A percentile compares a stretch with the other conserved stretches of the same genome.
Evolutionary conservation across 2,113 vertebrate genomes (phyloP).

Genomic region (Atherinomorus stipes): DNA sequence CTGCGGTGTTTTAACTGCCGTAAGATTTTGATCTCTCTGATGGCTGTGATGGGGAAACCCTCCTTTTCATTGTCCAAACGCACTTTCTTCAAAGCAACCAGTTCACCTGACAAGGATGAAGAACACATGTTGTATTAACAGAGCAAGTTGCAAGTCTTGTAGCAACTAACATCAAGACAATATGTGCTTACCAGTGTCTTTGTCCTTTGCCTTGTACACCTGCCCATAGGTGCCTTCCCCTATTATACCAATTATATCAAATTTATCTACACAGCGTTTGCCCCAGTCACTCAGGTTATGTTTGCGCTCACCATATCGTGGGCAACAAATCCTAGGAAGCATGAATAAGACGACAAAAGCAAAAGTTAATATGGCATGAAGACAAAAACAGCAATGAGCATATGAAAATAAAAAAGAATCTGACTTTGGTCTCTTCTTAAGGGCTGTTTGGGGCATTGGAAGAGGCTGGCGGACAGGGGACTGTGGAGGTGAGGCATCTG

Average conservation of each 20-base stretch:
- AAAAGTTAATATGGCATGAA: neutral
- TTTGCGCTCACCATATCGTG: constrained; percentile 96
- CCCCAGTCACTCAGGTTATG: constrained; percentile 98
- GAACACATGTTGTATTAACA: neutral
- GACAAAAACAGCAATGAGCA: neutral
- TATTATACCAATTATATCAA: constrained; percentile 98
- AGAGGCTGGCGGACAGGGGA: constrained; percentile 89
- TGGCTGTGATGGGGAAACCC: constrained; percentile 98
- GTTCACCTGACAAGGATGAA: constrained; percentile 83
- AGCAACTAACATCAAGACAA: neutral
- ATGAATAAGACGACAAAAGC: neutral
- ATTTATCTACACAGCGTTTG: constrained; percentile 98
- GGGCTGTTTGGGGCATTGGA: constrained; percentile 86
- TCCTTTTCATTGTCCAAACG: constrained; percentile 98
- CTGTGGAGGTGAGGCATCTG: constrained; percentile 92
- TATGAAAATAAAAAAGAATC: constrained; percentile 45
- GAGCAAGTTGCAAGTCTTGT: neutral
- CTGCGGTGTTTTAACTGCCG: constrained; percentile 96
- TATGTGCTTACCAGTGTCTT: constrained; percentile 90
- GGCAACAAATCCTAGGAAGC: constrained; percentile 93
- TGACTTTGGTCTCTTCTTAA: constrained; percentile 99
- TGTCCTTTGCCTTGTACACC: constrained; percentile 99
- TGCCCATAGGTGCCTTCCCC: constrained; percentile 98
- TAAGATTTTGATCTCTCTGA: constrained; percentile 97
- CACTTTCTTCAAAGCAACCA: constrained; percentile 98